Conservation (phyloP, 2,797 vertebrate genomes). For the Ciconia nigra region DNA sequence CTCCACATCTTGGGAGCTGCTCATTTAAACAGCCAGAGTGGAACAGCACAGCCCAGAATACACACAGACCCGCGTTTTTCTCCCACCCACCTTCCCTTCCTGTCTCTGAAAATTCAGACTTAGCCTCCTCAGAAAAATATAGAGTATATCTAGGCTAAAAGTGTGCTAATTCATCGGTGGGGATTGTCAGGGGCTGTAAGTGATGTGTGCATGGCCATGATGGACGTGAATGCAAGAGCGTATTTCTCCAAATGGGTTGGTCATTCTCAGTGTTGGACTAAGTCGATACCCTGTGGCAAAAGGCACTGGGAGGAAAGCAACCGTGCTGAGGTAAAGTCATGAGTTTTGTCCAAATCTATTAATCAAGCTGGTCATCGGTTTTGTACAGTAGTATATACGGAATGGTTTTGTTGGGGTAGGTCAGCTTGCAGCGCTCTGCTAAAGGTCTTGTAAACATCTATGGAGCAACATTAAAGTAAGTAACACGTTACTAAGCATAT, state of each 20-base stretch:
- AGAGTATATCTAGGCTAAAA: not conserved
- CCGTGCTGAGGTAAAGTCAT: not conserved
- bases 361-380: not conserved
- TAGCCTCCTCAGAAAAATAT: not conserved
- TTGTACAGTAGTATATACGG: not conserved
- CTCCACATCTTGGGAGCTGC: rapidly evolving
- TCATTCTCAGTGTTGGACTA: rapidly evolving
- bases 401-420: too few relatives aligned
- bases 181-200: not conserved
- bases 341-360: not conserved
- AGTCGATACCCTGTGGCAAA: not conserved
- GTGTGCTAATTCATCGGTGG: rapidly evolving
- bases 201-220: rapidly evolving
- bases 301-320: not conserved
- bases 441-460: not conserved
- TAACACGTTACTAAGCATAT: rapidly evolving
- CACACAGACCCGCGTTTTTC: rapidly evolving
- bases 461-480: rapidly evolving
- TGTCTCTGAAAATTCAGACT: not conserved
- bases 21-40: too few relatives aligned
- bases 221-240: rapidly evolving
- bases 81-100: not conserved
- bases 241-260: not conserved
- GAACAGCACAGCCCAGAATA: too few relatives aligned
- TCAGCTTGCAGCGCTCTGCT: not conserved